Conservation (phyloP, 2,113 vertebrate species). For the Barbus barbus region DNA sequence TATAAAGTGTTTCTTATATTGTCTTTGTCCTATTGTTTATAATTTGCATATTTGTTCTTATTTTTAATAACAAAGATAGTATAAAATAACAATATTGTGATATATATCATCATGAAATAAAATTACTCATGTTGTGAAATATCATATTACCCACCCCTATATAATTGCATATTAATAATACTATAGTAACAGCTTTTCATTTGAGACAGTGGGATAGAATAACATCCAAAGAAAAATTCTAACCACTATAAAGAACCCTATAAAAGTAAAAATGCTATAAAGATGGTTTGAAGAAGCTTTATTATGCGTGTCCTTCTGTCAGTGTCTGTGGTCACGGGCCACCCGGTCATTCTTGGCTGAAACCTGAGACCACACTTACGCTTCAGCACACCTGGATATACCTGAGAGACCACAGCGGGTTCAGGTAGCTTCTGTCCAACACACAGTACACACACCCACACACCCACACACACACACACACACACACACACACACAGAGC, state of each 20-base stretch:
- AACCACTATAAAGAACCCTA: neutral
- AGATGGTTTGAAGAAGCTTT: neutral
- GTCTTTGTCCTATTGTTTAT: too few relatives aligned
- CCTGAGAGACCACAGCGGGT: constrained; percentile 18
- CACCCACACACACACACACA: constrained; percentile 1
- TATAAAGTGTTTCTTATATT: too few relatives aligned
- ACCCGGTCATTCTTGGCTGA: constrained; percentile 29
- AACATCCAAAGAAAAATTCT: neutral
- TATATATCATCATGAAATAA: neutral
- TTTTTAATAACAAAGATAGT: neutral
- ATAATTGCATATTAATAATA: neutral
- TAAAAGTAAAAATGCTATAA: neutral
- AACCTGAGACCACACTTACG: constrained; percentile 20
- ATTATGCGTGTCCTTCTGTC: neutral
- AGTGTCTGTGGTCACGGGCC: constrained; percentile 8
- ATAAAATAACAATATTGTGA: neutral
- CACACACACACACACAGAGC: neutral
- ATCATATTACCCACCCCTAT: too few relatives aligned
- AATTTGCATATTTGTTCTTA: neutral
- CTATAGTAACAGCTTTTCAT: neutral
- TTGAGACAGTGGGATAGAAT: neutral
- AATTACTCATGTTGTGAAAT: neutral
- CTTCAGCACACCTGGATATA: constrained; percentile 51
- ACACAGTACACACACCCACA: neutral
- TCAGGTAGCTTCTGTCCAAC: constrained; percentile 29